These are phyloP conservation scores for Uloborus plumipes DNA, from an alignment of 2,888 invertebrate genomes.

Conservation along the genomic window DNA sequence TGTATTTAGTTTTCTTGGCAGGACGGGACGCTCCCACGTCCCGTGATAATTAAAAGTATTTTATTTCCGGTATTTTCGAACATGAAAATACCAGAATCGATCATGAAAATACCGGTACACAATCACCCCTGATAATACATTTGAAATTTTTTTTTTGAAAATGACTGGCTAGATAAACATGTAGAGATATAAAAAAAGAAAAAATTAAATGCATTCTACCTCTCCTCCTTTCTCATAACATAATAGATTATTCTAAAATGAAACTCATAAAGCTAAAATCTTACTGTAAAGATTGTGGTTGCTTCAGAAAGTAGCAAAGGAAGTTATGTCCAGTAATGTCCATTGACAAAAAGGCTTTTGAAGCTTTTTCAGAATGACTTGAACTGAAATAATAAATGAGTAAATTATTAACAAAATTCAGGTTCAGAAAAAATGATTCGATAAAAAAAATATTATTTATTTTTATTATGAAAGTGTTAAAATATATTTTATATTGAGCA, in stretches of 20 bases:
- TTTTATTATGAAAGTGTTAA: too few species aligned
- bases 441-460: too few species aligned
- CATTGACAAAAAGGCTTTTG: slow-evolving; percentile 85
- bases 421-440: too few species aligned
- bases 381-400: not conserved
- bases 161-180: not conserved
- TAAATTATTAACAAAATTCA: not conserved
- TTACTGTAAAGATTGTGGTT: slow-evolving; percentile 78
- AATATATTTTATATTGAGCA: too few species aligned
- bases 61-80: too few species aligned
- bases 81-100: too few species aligned
- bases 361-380: slow-evolving; percentile 75
- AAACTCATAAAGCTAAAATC: slow-evolving; percentile 11
- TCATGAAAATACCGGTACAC: too few species aligned
- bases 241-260: not conserved
- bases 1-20: too few species aligned
- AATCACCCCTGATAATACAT: not conserved
- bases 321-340: slow-evolving; percentile 89
- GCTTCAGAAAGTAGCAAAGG: slow-evolving; percentile 82
- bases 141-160: not conserved
- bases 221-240: too few species aligned
- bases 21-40: too few species aligned
- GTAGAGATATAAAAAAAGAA: not conserved
- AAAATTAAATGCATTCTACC: too few species aligned
- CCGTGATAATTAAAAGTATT: too few species aligned